Evolutionary conservation across 2,888 invertebrate genomes (phyloP), one percentile per base, ranked within the genome.

Genomic region (Byasa hedistus): DNA sequence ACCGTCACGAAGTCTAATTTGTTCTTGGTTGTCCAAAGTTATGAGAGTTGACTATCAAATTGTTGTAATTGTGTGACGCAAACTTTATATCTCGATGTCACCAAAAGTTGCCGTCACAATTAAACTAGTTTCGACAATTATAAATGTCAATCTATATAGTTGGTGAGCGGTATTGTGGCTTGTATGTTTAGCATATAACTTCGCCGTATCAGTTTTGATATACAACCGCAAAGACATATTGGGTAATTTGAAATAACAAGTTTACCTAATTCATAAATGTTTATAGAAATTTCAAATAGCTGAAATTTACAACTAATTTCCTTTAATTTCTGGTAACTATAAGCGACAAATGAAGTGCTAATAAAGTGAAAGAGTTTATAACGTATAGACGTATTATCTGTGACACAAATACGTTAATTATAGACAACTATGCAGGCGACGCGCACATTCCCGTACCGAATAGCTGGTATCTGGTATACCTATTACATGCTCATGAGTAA

Each of bases 401-500:
- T 12, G n/a, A 54, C 15, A 22, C 22, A 22, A 54, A 22, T 52
- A 51, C 24, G 55, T 17, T 60, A 60, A 65, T 60, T 44, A 59
- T 39, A 60, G 27, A n/a, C 22, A 62, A 48, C 10, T 63, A 63
- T 66, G 55, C 55, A 21, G 54, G 36, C 17, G 15, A 56, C 80
- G 80, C 70, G 76, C 79, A 79, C 76, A 78, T 82, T 81, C 74
- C 78, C 75, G 78, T 81, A 80, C 74, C 79, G 78, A 83, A 79
- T 84, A 85, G 83, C 86, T 85, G 85, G 81, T 78, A 77, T 74
- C 73, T 77, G 79, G 84, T 84, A 86, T 85, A 85, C 79, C 86
- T 87, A 91, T 88, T 88, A 88, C 83, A 81, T 77, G 72, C 86
- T 89, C 87, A 89, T 89, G 80, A 87, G 85, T 86, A 82, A 91